Evolutionary conservation across 2,797 vertebrate species (phyloP), one percentile per base, ranked within the genome.

Genomic region (Coreius guichenoti): DNA sequence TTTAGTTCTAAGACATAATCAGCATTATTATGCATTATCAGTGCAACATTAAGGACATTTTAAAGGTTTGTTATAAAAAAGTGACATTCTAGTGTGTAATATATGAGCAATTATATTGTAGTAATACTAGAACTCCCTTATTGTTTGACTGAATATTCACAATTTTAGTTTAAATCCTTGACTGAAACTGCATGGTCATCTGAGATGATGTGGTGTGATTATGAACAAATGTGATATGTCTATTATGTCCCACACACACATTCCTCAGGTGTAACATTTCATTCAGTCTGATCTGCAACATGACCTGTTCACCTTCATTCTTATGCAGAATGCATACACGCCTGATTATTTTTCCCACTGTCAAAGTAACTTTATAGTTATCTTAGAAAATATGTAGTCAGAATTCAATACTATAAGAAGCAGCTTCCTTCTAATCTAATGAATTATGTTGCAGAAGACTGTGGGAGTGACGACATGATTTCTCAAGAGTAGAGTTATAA

Each of bases 261-360:
- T 45, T 82, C n/a, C 68, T n/a, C 39, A 8, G 19, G 43, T 83
- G 70, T 74, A 39, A 73, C 11, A 45, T 72, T 61, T 58, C 11
- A 33, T 9, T 73, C 9, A 1, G 8, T 33, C 5, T 74, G 39
- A 73, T 23, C 56, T 51, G 13, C 19, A 74, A 13, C 43, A 12
- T 82, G 43, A 65, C 39, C 19, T n/a, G 81, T 29, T 63, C 70
- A 47, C 39, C 26, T 39, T 82, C 56, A 74, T 74, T 75, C 58
- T 49, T 26, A 65, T 14, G 4, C 12, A 33, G 12, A 65, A 49
- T 36, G 29, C 70, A 51, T 13, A 14, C 3, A 7, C 14, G 0
- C 6, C 51, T 51, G 23, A 75, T 65, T 4, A 13, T 11, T 74
- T 74, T 75, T 49, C 9, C 58, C 75, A 21, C 21, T 11, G 56